Base-by-base conservation (phyloP, 2,797 vertebrate species). In the Eupleurogrammus muticus region DNA sequence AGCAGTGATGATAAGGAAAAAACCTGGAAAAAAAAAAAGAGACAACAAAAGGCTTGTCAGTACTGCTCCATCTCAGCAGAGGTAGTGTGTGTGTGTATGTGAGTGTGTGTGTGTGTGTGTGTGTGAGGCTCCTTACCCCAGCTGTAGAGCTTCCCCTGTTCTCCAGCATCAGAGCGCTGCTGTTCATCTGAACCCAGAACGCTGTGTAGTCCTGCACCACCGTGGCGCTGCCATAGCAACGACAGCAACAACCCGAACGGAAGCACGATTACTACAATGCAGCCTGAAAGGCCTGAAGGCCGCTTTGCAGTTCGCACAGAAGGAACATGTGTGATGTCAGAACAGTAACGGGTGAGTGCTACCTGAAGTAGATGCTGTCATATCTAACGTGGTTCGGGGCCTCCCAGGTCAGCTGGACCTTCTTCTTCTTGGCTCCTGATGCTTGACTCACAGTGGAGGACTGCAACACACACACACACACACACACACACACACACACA, bases 181-280 rank as follows among this genome's bases (percentile, higher is more conserved):
- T 89, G 65, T 70, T 84, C 54, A 87, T 40, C 7, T 72, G 38
- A 2, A 81, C 65, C 88, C 88, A 89, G 82, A 87, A 90, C 0
- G 11, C 53, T 0, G 9, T 40, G 66, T 85, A 90, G 63, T 74
- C 51, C 83, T 77, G 55, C 38, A 90, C 70, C 71, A 90, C 13
- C 14, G 80, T 76, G 32, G 69, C 87, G 40, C 89, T 90, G 78
- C 2, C 24, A 49, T 23, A 16, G 19, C 38, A 28, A 66, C 28
- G 19, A 49, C 21, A 54, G 6, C 28, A 28, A 28, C 6, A 28
- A 28, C 3, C 28, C 3, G 28, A 12, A 38, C 21, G 48, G 9
- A 2, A 11, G 19, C 42, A 19, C 11, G 16, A 17, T 44, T n/a
- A 44, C 14, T 4, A 47, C 9, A n/a, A 20, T 16, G 19, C 46